A percentile compares a stretch with the other conserved stretches of the same genome.
Conservation (phyloP, 2,888 invertebrate genomes). For the Lasioglossum leucozonium region DNA sequence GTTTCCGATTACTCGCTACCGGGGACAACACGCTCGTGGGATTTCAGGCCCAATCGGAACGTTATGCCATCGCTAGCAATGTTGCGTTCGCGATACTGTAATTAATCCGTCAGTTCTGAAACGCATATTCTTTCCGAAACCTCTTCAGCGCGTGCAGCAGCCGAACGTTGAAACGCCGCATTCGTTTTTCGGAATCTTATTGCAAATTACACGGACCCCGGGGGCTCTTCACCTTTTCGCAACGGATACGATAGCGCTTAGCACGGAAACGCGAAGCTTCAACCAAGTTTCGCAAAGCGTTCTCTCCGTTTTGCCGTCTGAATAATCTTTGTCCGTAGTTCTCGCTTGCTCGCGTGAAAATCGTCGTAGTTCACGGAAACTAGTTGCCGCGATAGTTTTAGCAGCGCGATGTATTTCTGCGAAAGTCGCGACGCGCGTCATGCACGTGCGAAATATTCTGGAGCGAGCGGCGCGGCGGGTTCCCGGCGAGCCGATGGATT, state of each 20-base stretch:
- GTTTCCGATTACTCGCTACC: conserved; percentile 71
- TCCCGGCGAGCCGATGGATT: conserved; percentile 51
- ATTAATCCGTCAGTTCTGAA: conserved; percentile 6
- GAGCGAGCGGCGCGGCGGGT: conserved; percentile 48
- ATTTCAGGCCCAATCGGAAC: conserved; percentile 59
- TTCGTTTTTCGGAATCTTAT: background rate
- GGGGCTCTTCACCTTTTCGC: background rate
- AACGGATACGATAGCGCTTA: background rate
- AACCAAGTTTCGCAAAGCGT: background rate
- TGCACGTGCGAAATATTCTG: conserved; percentile 65
- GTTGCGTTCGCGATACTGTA: background rate
- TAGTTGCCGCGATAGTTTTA: conserved; percentile 34
- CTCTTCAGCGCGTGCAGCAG: background rate
- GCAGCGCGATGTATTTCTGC: conserved; percentile 58
- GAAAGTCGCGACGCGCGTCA: conserved; percentile 38
- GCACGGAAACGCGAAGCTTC: background rate
- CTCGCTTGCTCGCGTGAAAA: too few species aligned
- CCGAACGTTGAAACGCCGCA: conserved; percentile 2
- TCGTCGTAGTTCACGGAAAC: conserved; percentile 9
- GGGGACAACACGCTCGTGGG: conserved; percentile 60
- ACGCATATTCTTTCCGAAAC: background rate
- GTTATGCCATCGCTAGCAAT: conserved; percentile 31
- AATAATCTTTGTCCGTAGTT: too few species aligned
- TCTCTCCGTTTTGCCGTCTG: too few species aligned
- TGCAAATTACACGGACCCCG: background rate